Evolutionary conservation across 2,113 vertebrate species (phyloP), one percentile per base, ranked within the genome.

Genomic region (Verasper variegatus): DNA sequence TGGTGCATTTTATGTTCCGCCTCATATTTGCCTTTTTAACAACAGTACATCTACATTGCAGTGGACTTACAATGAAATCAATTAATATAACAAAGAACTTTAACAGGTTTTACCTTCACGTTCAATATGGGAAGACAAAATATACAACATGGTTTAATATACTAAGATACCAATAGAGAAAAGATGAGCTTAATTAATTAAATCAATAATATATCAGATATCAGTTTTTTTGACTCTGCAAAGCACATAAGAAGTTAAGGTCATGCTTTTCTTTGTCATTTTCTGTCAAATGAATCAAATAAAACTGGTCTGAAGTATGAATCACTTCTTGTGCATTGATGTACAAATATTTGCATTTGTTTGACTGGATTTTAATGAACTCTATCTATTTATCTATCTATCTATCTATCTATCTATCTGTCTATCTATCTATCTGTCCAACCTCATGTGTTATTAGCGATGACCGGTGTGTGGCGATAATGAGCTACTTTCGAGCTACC

Each of bases 231-330:
- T 27, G 8, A 31, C 31, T 31, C 27, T 31, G 21, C 49, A 75
- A 77, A 78, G 76, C 37, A 75, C 62, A 57, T 11, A 42, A 15
- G 42, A 15, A 45, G 42, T 40, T 69, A 37, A 67, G 40, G 35
- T 61, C 23, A 64, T 66, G 11, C 3, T 69, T 67, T 74, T 75
- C 64, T 85, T 74, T 75, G 68, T 86, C 56, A 31, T 82, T 84
- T 86, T 76, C 31, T 82, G 65, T 76, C 51, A 81, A 54, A 89
- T 80, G n/a, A 82, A 72, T 74, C 21, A 69, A 92, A 91, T 89
- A 89, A 89, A 90, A 18, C 66, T n/a, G 61, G 66, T 78, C 77
- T 89, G n/a, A n/a, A n/a, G 89, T 84, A 85, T 78, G 73, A 89
- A 83, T 81, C 66, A 68, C 42, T 52, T 67, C 37, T 73, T 67